Base-by-base conservation (phyloP, 2,797 vertebrate genomes). In the Antrozous pallidus region DNA sequence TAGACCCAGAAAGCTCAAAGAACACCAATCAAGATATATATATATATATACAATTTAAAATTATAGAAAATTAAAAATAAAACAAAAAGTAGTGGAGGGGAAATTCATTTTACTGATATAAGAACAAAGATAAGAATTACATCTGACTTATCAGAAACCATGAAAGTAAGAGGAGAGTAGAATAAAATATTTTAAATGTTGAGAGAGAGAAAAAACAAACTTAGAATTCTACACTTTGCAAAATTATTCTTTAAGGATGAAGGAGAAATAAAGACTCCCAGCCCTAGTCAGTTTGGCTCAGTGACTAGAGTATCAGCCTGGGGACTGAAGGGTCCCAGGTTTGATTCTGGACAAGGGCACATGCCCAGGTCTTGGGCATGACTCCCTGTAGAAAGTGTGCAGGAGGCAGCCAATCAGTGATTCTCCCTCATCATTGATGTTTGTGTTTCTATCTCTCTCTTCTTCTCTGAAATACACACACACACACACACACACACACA, bases 181-280 rank as follows among this genome's bases (percentile, higher is more conserved):
- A 56, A 26, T 70, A 24, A 56, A 79, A 36, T 58, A 70, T 36
- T 74, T 77, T 65, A 77, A 88, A 77, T 40, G 3, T 38, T 49
- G 3, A 77, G 56, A 65, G 36, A 11, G 11, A 17, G 16, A 63
- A 24, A 22, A 75, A 73, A 13, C 12, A 49, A 49, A 31, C 10
- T 36, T 86, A 54, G 20, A 67, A 33, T 67, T 42, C 9, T 78
- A 36, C 28, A 78, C 12, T 20, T 36, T 33, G 33, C 18, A 26
- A 88, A 65, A 40, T 65, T 77, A 79, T 56, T 42, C 31, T 79
- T 80, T 24, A 80, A 56, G 40, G 63, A 8, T 51, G 26, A 70
- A 79, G 63, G 49, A 79, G 63, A 24, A 67, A 45, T 61, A 51
- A 65, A 88, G 11, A 24, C 31, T 45, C 38, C 71, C 38, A 73